A percentile compares a stretch with the other conserved stretches of the same genome.
Evolutionary conservation across 2,797 vertebrate genomes (phyloP).

Genomic region (Hippocampus kuda): DNA sequence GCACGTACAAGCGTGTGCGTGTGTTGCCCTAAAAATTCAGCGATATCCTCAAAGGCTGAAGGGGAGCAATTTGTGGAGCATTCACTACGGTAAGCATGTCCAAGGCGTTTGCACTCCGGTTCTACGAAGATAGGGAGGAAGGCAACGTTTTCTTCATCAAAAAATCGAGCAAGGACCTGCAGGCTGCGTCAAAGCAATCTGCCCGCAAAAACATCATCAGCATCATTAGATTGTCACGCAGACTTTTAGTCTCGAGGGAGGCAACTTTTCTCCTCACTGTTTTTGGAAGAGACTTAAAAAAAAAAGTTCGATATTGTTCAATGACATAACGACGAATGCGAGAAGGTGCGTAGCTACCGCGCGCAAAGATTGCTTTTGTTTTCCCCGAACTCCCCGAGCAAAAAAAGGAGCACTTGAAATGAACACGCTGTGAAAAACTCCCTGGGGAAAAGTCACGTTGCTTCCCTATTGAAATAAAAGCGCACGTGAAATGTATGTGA

Average conservation of each 20-base stretch:
- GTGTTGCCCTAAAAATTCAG: not conserved
- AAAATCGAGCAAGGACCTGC: slow-evolving; percentile 9
- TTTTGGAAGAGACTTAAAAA: not conserved
- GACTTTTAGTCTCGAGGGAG: not conserved
- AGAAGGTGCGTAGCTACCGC: not conserved
- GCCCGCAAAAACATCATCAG: slow-evolving; percentile 18
- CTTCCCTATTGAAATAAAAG: not conserved
- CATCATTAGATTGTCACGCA: slow-evolving; percentile 11
- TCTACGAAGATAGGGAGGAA: slow-evolving; percentile 18
- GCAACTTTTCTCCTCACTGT: not conserved
- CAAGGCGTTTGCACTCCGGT: slow-evolving; percentile 32
- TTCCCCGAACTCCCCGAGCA: not conserved
- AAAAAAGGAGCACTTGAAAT: not conserved
- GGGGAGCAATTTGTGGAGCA: slow-evolving; percentile 34
- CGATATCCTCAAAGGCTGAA: slow-evolving; percentile 14
- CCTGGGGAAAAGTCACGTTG: not conserved
- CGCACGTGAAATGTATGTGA: slow-evolving; percentile 1
- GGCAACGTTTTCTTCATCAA: slow-evolving; percentile 6
- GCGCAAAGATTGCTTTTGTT: not conserved
- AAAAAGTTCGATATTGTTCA: not conserved
- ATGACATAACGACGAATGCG: not conserved
- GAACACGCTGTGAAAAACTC: not conserved
- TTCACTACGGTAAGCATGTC: slow-evolving; percentile 32
- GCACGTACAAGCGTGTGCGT: too few species aligned
- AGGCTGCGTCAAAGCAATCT: slow-evolving; percentile 11